These are phyloP conservation scores for Telmatherina bonti DNA, from an alignment of 2,797 vertebrate species.

Conservation along the genomic window DNA sequence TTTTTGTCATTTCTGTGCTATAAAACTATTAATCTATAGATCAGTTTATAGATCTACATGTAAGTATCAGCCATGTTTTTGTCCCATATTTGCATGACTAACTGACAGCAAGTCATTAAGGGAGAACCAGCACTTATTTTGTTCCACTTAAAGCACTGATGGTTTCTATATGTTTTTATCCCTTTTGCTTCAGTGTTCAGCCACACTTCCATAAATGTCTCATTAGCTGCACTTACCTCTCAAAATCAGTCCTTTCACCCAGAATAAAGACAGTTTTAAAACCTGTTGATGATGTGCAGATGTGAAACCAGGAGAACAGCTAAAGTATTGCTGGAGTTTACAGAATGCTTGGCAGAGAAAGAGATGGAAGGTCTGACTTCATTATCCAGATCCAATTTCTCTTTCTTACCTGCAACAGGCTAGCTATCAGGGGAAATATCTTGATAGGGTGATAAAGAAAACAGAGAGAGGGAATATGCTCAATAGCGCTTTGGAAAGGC, in stretches of 20 bases:
- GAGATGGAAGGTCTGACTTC: conserved; percentile 60
- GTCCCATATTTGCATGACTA: no score
- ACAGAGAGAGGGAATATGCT: conserved; percentile 72
- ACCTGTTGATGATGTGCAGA: conserved; percentile 16
- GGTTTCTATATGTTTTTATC: conserved; percentile 46
- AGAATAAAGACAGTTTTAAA: conserved; percentile 20
- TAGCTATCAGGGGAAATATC: conserved; percentile 74
- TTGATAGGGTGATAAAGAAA: conserved; percentile 76
- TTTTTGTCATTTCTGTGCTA: no score
- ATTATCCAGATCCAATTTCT: conserved; percentile 71
- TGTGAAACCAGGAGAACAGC: conserved; percentile 31
- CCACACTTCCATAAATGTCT: conserved; percentile 68
- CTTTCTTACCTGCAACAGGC: conserved; percentile 64
- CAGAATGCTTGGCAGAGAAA: conserved; percentile 44
- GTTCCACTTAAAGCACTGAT: no score
- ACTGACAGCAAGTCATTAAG: no score
- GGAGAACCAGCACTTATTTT: no score
- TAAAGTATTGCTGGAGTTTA: conserved; percentile 38
- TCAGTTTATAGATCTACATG: no score
- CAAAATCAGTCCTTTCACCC: conserved; percentile 8
- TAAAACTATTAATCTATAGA: no score
- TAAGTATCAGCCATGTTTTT: no score
- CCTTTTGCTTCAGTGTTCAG: conserved; percentile 41
- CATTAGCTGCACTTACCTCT: conserved; percentile 58
- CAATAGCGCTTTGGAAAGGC: conserved; percentile 69